Evolutionary conservation across 2,888 invertebrate species (phyloP).

Genomic region (Xestobium rufovillosum): DNA sequence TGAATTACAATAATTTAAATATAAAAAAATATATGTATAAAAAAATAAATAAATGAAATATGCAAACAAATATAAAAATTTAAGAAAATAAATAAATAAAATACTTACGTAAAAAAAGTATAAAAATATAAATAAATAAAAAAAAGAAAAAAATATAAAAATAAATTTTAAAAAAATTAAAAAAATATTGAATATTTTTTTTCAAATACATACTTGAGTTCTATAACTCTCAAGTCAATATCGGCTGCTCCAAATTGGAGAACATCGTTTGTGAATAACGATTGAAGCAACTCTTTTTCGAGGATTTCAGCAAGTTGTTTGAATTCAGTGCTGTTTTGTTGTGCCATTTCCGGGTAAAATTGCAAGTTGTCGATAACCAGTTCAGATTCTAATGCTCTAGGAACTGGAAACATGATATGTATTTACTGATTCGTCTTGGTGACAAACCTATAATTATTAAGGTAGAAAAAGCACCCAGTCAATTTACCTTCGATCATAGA

Average conservation of each 20-base stretch:
- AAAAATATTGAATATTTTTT: background rate
- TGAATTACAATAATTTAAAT: constrained; percentile 28
- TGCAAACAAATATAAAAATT: constrained; percentile 1
- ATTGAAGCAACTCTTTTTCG: constrained; percentile 53
- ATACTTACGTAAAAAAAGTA: too few species aligned
- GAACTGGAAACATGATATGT: constrained; percentile 47
- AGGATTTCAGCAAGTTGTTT: constrained; percentile 52
- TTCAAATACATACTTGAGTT: constrained; percentile 56
- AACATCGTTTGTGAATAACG: constrained; percentile 48
- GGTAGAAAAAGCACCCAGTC: too few species aligned
- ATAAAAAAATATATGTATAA: constrained; percentile 4
- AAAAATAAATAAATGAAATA: constrained; percentile 1
- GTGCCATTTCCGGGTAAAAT: constrained; percentile 51
- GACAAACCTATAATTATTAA: too few species aligned
- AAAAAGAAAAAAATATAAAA: too few species aligned
- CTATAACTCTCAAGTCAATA: constrained; percentile 53
- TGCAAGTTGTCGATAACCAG: constrained; percentile 59
- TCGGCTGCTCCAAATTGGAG: constrained; percentile 49
- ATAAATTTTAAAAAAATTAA: background rate
- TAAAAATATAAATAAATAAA: too few species aligned
- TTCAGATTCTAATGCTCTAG: constrained; percentile 61
- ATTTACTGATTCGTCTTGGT: too few species aligned
- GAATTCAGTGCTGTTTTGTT: constrained; percentile 56
- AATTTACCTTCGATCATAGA: constrained; percentile 51
- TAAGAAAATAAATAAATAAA: too few species aligned